These are phyloP conservation scores for Hippocampus kuda DNA, from an alignment of 2,797 vertebrate genomes.

Conservation along the genomic window DNA sequence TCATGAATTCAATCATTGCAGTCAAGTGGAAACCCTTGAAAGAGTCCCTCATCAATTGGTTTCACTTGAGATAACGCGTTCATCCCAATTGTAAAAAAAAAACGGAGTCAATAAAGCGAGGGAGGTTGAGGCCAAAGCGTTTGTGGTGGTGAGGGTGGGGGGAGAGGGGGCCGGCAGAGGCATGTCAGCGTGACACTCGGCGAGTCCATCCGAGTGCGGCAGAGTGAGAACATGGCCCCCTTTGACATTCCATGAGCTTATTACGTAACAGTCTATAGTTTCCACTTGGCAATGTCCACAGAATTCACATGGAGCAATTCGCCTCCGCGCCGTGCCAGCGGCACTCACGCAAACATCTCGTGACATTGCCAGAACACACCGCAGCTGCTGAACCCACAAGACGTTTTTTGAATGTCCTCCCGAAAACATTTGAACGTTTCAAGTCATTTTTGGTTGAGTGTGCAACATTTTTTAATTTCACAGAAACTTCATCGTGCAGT, in stretches of 20 bases:
- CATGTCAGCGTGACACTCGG: conserved; percentile 8
- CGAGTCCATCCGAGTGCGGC: conserved; percentile 8
- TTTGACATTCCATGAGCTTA: conserved; percentile 13
- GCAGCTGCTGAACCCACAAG: background rate
- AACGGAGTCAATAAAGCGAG: no score
- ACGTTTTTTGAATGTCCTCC: background rate
- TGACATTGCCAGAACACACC: background rate
- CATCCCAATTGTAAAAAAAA: no score
- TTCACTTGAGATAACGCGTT: no score
- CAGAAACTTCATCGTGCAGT: background rate
- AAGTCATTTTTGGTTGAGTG: background rate
- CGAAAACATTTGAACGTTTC: background rate
- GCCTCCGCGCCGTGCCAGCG: background rate
- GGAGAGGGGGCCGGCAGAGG: background rate
- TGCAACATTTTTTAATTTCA: background rate
- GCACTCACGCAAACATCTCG: background rate
- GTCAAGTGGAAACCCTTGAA: background rate
- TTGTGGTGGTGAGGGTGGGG: background rate
- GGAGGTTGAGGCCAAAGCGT: background rate
- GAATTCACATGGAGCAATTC: no score
- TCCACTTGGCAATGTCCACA: conserved; percentile 2
- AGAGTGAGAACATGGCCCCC: conserved; percentile 19
- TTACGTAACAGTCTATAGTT: conserved; percentile 32
- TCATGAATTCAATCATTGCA: no score
- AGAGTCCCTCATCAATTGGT: background rate